These are phyloP conservation scores for Caenorhabditis wallacei DNA, from an alignment of 2,888 invertebrate genomes.

Conservation along the genomic window DNA sequence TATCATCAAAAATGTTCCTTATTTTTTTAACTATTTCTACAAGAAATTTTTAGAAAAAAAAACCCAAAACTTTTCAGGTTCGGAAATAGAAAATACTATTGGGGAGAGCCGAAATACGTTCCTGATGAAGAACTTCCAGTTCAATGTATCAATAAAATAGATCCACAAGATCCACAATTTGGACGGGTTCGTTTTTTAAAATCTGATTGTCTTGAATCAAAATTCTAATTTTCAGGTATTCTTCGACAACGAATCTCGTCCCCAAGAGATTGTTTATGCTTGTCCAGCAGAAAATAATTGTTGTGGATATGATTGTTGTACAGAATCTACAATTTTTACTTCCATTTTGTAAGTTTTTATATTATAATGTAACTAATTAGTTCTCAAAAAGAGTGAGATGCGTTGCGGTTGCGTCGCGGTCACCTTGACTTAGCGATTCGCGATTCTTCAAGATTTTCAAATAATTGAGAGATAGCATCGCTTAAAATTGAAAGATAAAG, in stretches of 20 bases:
- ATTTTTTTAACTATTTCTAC: too few species aligned
- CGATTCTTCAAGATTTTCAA: too few species aligned
- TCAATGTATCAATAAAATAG: slow-evolving; percentile 69
- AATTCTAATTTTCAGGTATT: slow-evolving; percentile 48
- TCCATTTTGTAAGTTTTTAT: slow-evolving; percentile 68
- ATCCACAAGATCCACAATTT: slow-evolving; percentile 71
- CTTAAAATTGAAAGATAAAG: too few species aligned
- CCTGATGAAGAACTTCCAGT: slow-evolving; percentile 63
- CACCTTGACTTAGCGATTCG: too few species aligned
- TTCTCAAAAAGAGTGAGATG: too few species aligned
- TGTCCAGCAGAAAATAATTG: slow-evolving; percentile 65
- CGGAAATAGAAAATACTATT: slow-evolving; percentile 63
- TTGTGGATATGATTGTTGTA: slow-evolving; percentile 70
- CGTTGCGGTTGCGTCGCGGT: too few species aligned
- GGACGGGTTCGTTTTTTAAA: slow-evolving; percentile 42
- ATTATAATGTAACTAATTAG: too few species aligned
- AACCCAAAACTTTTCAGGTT: slow-evolving; percentile 53
- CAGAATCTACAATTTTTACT: slow-evolving; percentile 67
- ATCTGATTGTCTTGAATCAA: too few species aligned
- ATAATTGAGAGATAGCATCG: too few species aligned
- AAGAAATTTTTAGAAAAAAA: too few species aligned
- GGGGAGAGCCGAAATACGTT: slow-evolving; percentile 61
- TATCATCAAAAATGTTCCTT: too few species aligned
- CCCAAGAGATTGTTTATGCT: slow-evolving; percentile 68
- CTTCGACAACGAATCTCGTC: slow-evolving; percentile 65